Conservation (phyloP, 2,113 vertebrate species). For the Cyanoramphus novaezelandiae region DNA sequence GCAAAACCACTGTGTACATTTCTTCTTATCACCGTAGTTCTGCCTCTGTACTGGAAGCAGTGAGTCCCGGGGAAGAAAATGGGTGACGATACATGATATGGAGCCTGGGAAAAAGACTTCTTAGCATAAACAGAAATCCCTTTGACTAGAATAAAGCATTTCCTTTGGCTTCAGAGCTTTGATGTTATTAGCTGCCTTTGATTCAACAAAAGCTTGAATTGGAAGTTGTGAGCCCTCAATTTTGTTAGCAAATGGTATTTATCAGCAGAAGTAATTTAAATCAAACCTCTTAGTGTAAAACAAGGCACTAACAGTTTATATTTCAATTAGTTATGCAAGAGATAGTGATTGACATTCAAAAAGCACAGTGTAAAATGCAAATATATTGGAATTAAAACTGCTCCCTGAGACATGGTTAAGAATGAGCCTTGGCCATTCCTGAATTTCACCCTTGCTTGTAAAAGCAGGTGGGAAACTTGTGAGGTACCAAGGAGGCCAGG, state of each 20-base stretch:
- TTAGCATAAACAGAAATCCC: background rate
- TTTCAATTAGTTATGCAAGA: background rate
- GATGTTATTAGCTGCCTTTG: background rate
- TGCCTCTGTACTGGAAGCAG: background rate
- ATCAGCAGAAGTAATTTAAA: background rate
- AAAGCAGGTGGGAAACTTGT: background rate
- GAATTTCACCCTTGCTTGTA: background rate
- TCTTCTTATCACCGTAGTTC: background rate
- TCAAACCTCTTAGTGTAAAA: background rate
- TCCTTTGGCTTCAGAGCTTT: background rate
- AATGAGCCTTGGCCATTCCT: background rate
- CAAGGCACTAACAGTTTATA: background rate
- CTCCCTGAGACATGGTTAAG: background rate
- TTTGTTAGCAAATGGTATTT: background rate
- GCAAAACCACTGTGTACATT: background rate
- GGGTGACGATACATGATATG: background rate
- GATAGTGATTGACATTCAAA: background rate
- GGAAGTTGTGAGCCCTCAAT: background rate
- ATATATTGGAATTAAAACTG: background rate
- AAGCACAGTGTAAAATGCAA: background rate
- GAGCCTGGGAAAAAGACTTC: background rate
- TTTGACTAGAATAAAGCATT: background rate
- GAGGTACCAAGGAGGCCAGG: background rate
- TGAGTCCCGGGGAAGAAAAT: background rate
- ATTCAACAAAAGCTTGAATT: background rate